Conservation (phyloP, 2,888 invertebrate species). For the Erebia palarica region DNA sequence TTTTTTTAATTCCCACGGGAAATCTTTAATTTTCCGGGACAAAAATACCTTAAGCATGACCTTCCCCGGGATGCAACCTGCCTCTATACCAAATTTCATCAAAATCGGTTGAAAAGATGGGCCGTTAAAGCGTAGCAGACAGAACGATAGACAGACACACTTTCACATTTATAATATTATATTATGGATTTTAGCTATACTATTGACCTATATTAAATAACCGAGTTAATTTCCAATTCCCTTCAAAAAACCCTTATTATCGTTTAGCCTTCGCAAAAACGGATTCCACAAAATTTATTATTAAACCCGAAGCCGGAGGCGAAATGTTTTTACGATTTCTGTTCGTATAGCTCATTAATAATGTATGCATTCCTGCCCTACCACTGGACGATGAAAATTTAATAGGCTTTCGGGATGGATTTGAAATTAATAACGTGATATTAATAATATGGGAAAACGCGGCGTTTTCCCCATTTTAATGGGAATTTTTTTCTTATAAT, state of each 20-base stretch:
- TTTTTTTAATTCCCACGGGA: no score
- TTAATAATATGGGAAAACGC: conserved; percentile 22
- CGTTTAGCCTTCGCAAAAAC: conserved; percentile 14
- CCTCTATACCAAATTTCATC: no score
- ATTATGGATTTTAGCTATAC: no score
- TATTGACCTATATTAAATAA: neutral
- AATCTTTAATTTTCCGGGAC: no score
- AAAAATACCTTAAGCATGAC: no score
- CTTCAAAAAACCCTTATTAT: conserved; percentile 7
- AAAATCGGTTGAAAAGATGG: no score
- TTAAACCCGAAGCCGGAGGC: conserved; percentile 27
- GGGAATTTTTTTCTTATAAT: neutral
- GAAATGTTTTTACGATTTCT: conserved; percentile 41
- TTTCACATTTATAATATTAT: no score
- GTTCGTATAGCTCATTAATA: conserved; percentile 36
- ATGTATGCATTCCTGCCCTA: conserved; percentile 28
- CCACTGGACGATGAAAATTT: conserved; percentile 33
- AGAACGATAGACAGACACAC: no score
- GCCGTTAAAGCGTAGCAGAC: no score
- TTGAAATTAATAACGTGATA: conserved; percentile 31
- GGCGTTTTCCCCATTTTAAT: conserved; percentile 8
- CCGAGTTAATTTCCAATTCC: conserved; percentile 7
- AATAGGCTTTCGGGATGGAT: conserved; percentile 27
- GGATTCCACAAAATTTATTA: conserved; percentile 36
- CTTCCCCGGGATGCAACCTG: no score